Conservation (phyloP, 2,113 vertebrate species). For the Harpagus bidentatus region DNA sequence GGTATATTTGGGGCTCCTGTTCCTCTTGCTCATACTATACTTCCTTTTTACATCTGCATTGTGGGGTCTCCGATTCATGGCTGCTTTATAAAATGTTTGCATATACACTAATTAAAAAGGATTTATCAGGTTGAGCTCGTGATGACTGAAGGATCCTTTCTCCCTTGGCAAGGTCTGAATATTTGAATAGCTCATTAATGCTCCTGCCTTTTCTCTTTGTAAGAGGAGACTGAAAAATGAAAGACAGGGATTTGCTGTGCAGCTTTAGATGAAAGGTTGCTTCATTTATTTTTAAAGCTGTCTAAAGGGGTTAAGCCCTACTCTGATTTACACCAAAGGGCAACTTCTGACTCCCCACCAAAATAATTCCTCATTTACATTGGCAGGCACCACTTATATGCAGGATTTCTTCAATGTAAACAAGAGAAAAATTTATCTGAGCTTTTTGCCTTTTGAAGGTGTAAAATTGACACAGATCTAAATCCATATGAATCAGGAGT, state of each 20-base stretch:
- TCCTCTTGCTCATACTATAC: background rate
- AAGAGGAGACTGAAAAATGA: conserved; percentile 6
- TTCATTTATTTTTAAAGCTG: conserved; percentile 32
- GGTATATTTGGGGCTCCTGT: background rate
- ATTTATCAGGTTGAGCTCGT: conserved; percentile 27
- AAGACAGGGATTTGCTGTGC: conserved; percentile 12
- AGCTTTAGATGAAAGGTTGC: conserved; percentile 10
- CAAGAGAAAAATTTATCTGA: background rate
- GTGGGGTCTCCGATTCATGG: background rate
- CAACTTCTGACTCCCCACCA: background rate
- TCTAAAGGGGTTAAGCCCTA: conserved; percentile 5
- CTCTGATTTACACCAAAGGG: background rate
- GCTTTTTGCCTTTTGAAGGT: background rate
- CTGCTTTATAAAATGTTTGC: conserved; percentile 21
- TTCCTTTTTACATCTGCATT: background rate
- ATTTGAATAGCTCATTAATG: conserved; percentile 48
- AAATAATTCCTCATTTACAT: conserved; percentile 4
- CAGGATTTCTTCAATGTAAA: background rate
- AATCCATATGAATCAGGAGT: background rate
- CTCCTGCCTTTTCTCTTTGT: background rate
- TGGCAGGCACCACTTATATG: background rate
- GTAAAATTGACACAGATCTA: background rate
- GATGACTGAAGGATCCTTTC: conserved; percentile 15
- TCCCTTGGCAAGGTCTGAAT: conserved; percentile 36
- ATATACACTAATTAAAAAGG: conserved; percentile 41